Evolutionary conservation across 2,888 invertebrate species (phyloP).

Genomic region (Tenthredo livida): DNA sequence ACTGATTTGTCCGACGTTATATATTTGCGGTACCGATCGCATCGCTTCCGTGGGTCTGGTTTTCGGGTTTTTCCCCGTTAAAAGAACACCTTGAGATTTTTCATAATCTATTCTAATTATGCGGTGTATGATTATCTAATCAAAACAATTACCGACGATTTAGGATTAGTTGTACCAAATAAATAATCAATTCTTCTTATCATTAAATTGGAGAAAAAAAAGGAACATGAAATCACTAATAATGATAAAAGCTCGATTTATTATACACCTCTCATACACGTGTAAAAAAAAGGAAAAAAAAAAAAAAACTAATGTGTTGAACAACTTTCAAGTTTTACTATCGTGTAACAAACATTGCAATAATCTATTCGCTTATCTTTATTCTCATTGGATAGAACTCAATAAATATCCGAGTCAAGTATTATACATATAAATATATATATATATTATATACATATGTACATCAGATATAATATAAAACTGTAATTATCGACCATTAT

Average conservation of each 20-base stretch:
- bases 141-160: too few relatives aligned
- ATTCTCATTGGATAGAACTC: not conserved
- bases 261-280: not conserved
- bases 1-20: not conserved
- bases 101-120: not conserved
- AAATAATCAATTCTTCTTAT: slow-evolving; percentile 12
- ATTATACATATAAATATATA: not conserved
- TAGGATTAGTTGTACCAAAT: too few relatives aligned
- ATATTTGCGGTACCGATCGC: not conserved
- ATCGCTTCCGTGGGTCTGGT: too few relatives aligned
- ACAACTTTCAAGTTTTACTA: not conserved
- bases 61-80: not conserved
- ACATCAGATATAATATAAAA: not conserved
- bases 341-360: not conserved
- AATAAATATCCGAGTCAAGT: not conserved
- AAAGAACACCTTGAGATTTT: not conserved
- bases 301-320: not conserved
- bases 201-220: not conserved
- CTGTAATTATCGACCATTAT: not conserved
- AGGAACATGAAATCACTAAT: not conserved
- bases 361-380: not conserved
- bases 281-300: too few relatives aligned
- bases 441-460: not conserved
- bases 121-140: not conserved
- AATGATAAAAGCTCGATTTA: not conserved